These are phyloP conservation scores for Trachelus iudaicus DNA, from an alignment of 2,888 invertebrate genomes.

Conservation along the genomic window DNA sequence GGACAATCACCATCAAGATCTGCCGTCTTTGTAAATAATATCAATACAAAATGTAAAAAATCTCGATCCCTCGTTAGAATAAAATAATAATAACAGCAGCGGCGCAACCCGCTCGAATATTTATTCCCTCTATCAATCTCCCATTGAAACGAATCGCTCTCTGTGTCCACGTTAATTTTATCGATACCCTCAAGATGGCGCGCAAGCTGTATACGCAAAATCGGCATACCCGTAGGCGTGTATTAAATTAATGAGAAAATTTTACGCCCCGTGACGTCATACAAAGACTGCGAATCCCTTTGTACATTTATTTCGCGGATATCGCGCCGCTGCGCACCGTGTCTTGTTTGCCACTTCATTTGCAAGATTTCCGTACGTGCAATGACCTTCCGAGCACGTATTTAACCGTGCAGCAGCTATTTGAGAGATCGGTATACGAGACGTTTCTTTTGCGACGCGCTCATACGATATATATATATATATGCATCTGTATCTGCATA, in stretches of 20 bases:
- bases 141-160: not conserved
- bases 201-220: not conserved
- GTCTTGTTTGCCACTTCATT: constrained; percentile 44
- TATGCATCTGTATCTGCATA: too few species aligned
- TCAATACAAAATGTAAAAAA: not conserved
- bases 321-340: not conserved
- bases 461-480: not conserved
- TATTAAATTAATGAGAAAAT: not conserved
- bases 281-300: not conserved
- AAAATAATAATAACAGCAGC: not conserved
- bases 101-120: not conserved
- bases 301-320: not conserved
- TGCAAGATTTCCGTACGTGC: constrained; percentile 36
- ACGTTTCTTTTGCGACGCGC: not conserved
- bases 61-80: not conserved
- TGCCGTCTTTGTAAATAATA: not conserved
- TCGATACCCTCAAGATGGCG: not conserved
- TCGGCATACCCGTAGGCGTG: not conserved
- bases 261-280: not conserved
- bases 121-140: not conserved
- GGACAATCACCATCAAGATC: not conserved
- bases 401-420: not conserved
- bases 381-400: not conserved
- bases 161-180: not conserved
- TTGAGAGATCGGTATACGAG: not conserved